Evolutionary conservation across 1,140 invertebrate genomes (phyloP).

Genomic region (Neodiprion lecontei): DNA sequence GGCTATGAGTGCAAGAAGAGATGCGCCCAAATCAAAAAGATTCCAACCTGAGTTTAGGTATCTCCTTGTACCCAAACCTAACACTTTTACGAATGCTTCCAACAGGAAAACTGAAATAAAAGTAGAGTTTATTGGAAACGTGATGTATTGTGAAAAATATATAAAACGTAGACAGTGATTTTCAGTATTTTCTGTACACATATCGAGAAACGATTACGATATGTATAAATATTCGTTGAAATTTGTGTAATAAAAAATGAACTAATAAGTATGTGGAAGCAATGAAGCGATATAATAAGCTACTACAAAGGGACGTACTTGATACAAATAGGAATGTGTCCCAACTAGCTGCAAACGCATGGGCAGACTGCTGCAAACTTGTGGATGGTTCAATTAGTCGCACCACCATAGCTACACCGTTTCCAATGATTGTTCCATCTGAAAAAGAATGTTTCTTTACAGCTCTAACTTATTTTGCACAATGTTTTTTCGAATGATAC

Average conservation of each 20-base stretch:
- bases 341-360: constrained; percentile 74
- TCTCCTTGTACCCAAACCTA: constrained; percentile 73
- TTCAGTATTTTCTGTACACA: not conserved
- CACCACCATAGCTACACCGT: constrained; percentile 74
- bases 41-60: constrained; percentile 90
- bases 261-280: constrained; percentile 28
- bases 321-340: constrained; percentile 75
- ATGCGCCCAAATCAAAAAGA: constrained; percentile 81
- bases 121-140: constrained; percentile 44
- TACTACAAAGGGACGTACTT: constrained; percentile 62
- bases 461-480: constrained; percentile 21
- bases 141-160: constrained; percentile 45
- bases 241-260: too few species aligned
- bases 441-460: constrained; percentile 38
- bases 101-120: constrained; percentile 73
- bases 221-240: too few species aligned
- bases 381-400: constrained; percentile 60
- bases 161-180: constrained; percentile 20
- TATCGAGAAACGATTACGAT: too few species aligned
- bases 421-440: constrained; percentile 73
- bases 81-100: constrained; percentile 78
- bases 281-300: constrained; percentile 15
- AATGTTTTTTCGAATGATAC: constrained; percentile 44
- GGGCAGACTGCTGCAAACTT: constrained; percentile 66
- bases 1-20: constrained; percentile 72